phyloP scores from a whole-genome alignment of 1,140 invertebrate genomes.

The Agrilus planipennis region DNA sequence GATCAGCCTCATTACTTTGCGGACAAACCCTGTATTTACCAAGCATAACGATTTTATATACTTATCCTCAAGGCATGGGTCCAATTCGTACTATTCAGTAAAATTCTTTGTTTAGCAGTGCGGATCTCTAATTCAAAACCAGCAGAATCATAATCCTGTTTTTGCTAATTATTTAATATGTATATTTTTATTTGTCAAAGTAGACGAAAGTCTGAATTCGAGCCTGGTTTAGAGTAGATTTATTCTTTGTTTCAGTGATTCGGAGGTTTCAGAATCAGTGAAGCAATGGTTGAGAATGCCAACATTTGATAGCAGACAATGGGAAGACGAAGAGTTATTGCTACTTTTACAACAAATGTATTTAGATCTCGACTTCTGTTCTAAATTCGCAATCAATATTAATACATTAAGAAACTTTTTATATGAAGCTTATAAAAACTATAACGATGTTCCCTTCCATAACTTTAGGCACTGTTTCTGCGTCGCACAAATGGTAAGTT shows the following conservation, averaged over 20 bases:
- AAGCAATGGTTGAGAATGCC: conserved; percentile 48
- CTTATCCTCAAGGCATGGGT: too few relatives aligned
- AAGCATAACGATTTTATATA: too few relatives aligned
- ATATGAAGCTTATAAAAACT: conserved; percentile 75
- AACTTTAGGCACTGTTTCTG: conserved; percentile 85
- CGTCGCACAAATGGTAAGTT: conserved; percentile 80
- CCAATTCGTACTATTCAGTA: too few relatives aligned
- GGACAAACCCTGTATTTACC: too few relatives aligned
- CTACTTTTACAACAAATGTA: conserved; percentile 75
- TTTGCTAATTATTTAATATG: too few relatives aligned
- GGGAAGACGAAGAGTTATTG: conserved; percentile 75
- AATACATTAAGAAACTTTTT: conserved; percentile 58
- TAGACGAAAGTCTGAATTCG: too few relatives aligned
- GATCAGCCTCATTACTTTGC: too few relatives aligned
- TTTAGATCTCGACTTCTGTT: conserved; percentile 60
- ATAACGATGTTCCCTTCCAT: conserved; percentile 83
- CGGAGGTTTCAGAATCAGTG: conserved; percentile 42
- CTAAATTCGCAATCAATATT: conserved; percentile 68
- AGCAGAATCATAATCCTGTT: too few relatives aligned
- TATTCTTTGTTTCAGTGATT: conserved; percentile 48
- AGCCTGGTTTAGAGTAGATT: too few relatives aligned
- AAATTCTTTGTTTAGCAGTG: too few relatives aligned
- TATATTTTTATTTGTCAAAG: too few relatives aligned
- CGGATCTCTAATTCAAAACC: too few relatives aligned
- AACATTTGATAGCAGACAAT: conserved; percentile 71